Evolutionary conservation across 2,797 vertebrate species (phyloP).

Genomic region (Bovichtus variegatus): DNA sequence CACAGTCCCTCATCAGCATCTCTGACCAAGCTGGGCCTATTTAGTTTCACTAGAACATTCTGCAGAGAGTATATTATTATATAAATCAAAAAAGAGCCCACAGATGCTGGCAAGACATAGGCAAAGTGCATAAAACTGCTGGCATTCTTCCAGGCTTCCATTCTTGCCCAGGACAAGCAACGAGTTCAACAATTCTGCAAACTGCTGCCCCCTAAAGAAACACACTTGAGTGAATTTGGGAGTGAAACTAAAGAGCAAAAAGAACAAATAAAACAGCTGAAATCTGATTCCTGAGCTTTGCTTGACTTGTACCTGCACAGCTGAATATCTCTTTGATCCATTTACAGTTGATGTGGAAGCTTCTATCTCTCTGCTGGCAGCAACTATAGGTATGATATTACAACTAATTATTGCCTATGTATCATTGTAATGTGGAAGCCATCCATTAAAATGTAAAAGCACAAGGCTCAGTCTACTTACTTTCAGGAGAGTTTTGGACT

Average conservation of each 20-base stretch:
- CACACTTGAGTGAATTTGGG: slow-evolving; percentile 2
- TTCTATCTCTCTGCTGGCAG: not conserved
- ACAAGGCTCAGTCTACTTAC: slow-evolving; percentile 1
- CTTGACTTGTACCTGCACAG: not conserved
- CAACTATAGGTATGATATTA: not conserved
- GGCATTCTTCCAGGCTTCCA: slow-evolving; percentile 18
- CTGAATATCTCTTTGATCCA: not conserved
- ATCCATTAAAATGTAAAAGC: slow-evolving; percentile 45
- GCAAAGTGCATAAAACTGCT: slow-evolving; percentile 21
- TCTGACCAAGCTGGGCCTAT: slow-evolving; percentile 1
- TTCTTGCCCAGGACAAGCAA: not conserved
- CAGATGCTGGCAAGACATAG: slow-evolving; percentile 13
- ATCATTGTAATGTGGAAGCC: slow-evolving; percentile 31
- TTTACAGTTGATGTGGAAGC: not conserved
- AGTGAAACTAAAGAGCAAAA: slow-evolving; percentile 4
- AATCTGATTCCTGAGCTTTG: not conserved
- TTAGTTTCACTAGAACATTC: slow-evolving; percentile 28
- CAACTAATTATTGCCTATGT: slow-evolving; percentile 11
- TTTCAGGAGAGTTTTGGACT: slow-evolving; percentile 15
- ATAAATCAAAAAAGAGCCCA: not conserved
- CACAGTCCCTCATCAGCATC: slow-evolving; percentile 26
- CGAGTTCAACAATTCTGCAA: slow-evolving; percentile 20
- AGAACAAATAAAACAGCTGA: not conserved
- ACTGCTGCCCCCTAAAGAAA: slow-evolving; percentile 11
- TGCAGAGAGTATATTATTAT: slow-evolving; percentile 24